These are phyloP conservation scores for Montipora cactus DNA, from an alignment of 64 coral and sea anemone species.

Conservation along the genomic window DNA sequence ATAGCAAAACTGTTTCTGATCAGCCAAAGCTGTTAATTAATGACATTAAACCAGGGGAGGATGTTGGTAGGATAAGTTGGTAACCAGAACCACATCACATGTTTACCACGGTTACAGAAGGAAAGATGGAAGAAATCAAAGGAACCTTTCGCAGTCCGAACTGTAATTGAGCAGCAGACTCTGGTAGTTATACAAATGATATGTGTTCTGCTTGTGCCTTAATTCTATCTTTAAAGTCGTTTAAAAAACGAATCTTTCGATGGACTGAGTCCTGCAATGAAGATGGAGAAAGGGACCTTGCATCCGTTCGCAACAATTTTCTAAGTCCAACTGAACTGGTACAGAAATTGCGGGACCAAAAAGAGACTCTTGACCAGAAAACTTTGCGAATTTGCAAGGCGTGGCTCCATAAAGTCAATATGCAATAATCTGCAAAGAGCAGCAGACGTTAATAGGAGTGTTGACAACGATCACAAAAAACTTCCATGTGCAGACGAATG, in stretches of 20 bases:
- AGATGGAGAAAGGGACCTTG: not conserved
- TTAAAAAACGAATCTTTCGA: conserved; percentile 41
- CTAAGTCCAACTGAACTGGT: conserved; percentile 32
- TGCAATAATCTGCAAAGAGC: conserved; percentile 39
- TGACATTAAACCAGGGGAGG: conserved; percentile 5
- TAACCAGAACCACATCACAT: conserved; percentile 14
- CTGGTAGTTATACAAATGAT: conserved; percentile 15
- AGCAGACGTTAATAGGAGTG: not conserved
- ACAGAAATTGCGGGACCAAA: conserved; percentile 7
- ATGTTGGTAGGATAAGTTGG: conserved; percentile 13
- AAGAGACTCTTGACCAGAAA: conserved; percentile 1
- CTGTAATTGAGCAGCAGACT: conserved; percentile 31
- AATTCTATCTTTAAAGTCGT: conserved; percentile 39
- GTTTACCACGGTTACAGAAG: not conserved
- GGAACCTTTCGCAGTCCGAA: conserved; percentile 13
- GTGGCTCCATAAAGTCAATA: conserved; percentile 21
- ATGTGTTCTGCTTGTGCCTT: not conserved
- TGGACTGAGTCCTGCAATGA: not conserved
- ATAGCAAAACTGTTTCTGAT: not conserved
- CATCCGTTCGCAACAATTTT: conserved; percentile 8
- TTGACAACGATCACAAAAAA: not conserved
- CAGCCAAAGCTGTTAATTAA: conserved; percentile 11
- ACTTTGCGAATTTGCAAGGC: not conserved
- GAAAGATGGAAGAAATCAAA: not conserved
- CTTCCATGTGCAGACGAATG: conserved; percentile 15